Conservation (phyloP, 64 coral and sea anemone species). For the Stylophora pistillata region DNA sequence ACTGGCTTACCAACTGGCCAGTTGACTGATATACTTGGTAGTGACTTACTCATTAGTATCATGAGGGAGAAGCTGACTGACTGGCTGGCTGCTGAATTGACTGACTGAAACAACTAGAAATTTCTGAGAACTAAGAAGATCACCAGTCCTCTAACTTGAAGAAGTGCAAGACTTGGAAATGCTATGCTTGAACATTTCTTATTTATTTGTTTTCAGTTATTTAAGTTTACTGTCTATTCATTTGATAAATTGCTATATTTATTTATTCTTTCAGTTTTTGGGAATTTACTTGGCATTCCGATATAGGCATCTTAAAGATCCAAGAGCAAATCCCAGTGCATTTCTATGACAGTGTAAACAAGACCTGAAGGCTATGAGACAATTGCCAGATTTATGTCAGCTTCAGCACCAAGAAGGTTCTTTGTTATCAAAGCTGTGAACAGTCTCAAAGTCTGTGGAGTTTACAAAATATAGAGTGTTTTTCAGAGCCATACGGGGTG, state of each 20-base stretch:
- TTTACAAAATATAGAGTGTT: background rate
- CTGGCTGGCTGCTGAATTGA: too few relatives aligned
- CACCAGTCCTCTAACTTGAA: too few relatives aligned
- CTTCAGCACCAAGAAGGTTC: background rate
- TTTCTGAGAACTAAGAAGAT: too few relatives aligned
- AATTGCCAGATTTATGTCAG: background rate
- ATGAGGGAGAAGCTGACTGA: too few relatives aligned
- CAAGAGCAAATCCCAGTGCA: slow-evolving; percentile 96
- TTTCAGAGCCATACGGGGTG: background rate
- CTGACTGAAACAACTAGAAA: too few relatives aligned
- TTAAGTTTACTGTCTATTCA: too few relatives aligned
- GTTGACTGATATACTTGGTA: too few relatives aligned
- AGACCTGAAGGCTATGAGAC: background rate
- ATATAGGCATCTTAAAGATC: slow-evolving; percentile 92
- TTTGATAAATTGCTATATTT: background rate
- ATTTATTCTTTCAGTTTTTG: slow-evolving; percentile 76
- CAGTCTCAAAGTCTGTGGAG: background rate
- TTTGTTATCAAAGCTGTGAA: background rate
- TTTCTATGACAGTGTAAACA: slow-evolving; percentile 69
- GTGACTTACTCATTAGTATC: too few relatives aligned
- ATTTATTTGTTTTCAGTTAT: too few relatives aligned
- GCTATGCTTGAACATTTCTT: too few relatives aligned
- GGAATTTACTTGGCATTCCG: slow-evolving; percentile 92
- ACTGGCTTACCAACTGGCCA: too few relatives aligned
- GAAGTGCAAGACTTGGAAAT: too few relatives aligned